Base-by-base conservation (phyloP, 2,113 vertebrate species). In the Rattus rattus region DNA sequence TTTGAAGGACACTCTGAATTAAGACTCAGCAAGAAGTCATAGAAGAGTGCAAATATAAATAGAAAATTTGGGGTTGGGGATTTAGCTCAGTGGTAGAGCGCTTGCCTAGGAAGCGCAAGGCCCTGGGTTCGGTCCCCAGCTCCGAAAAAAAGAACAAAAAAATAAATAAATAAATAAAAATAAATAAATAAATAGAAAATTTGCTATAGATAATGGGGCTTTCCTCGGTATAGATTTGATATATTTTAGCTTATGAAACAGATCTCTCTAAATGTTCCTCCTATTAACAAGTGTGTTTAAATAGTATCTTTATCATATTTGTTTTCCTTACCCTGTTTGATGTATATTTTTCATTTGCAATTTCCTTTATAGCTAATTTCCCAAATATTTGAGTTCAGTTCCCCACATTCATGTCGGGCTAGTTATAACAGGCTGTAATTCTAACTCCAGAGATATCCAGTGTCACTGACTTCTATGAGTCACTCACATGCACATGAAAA, bases 321-420 rank as follows among this genome's bases (percentile, higher is more conserved):
- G n/a, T 76, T 77, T 61, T 94, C 36, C 81, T 81, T 73, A 36
- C 14, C 43, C 54, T 52, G 20, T 12, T 19, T 47, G 26, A 43
- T 69, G 63, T 85, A 93, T 56, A 92, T 14, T 87, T 92, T 94
- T 87, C 69, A 93, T 26, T 65, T 16, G 11, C 43, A 75, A 22
- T 13, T 94, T 30, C 20, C 61, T 80, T 49, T 17, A n/a, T 49
- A 69, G 30, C 16, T 94, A 17, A 9, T 0, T 43, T 59, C 47
- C n/a, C 20, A 20, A 81, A 36, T 19, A 59, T 20, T 36, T 59
- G 33, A 81, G 0, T 59, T 59, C 79, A 81, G 54, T 59, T 59
- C 54, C 4, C 52, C 22, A 24, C 4, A 12, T n/a, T 17, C 49
- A 80, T 8, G 20, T 54, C 7, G 14, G 49, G 7, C 16, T 11